A percentile compares a stretch with the other conserved stretches of the same genome.
phyloP scores from a whole-genome alignment of 2,888 invertebrate genomes.

The Tipula unca region DNA sequence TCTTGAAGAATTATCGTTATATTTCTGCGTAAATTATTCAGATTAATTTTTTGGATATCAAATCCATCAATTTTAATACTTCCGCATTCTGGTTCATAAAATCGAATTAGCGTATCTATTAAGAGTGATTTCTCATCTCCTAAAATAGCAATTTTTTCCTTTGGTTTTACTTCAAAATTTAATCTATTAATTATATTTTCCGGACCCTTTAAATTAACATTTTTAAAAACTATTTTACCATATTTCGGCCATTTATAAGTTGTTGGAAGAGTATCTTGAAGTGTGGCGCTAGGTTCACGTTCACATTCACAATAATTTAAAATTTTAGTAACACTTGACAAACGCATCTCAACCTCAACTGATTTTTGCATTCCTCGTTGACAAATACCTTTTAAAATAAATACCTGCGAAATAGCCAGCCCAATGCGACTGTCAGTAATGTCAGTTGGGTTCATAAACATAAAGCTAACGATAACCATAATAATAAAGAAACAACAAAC shows the following conservation, averaged over 20 bases:
- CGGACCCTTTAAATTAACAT: background rate
- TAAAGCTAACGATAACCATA: background rate
- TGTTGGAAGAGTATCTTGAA: background rate
- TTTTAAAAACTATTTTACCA: background rate
- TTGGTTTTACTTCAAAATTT: background rate
- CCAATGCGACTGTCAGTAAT: background rate
- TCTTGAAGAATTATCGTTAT: background rate
- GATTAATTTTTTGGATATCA: background rate
- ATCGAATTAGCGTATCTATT: background rate
- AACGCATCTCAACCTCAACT: background rate
- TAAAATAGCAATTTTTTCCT: background rate
- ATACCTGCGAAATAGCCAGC: background rate
- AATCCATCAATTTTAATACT: background rate
- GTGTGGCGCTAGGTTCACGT: background rate
- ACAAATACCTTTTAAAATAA: background rate
- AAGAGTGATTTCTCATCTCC: background rate
- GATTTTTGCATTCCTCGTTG: background rate
- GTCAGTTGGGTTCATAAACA: background rate
- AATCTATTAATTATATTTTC: background rate
- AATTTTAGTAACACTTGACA: background rate
- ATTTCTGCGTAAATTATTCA: background rate
- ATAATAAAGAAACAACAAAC: background rate
- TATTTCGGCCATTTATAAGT: background rate
- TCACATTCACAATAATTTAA: background rate
- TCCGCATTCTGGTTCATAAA: background rate